Evolutionary conservation across 2,888 invertebrate genomes (phyloP).

Genomic region (Neria commutata): DNA sequence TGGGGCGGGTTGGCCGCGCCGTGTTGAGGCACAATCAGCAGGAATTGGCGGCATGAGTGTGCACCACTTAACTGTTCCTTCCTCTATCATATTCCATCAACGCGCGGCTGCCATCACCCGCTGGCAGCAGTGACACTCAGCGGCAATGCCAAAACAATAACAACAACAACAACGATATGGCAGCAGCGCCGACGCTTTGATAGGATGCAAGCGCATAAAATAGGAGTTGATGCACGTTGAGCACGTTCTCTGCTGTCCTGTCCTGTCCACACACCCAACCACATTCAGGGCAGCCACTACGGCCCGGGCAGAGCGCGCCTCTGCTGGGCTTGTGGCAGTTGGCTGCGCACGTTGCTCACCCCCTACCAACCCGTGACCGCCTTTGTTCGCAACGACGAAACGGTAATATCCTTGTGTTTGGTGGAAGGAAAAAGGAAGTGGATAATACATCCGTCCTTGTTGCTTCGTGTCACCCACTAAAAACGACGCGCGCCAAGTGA

Average conservation of each 20-base stretch:
- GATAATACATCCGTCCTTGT: conserved; percentile 64
- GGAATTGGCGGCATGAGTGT: conserved; percentile 38
- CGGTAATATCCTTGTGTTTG: conserved; percentile 64
- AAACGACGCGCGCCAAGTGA: conserved; percentile 46
- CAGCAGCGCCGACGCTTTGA: too few relatives aligned
- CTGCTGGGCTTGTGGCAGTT: conserved; percentile 8
- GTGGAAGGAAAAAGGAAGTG: conserved; percentile 65
- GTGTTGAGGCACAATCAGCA: conserved; percentile 35
- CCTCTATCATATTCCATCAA: conserved; percentile 36
- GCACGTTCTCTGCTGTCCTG: background rate
- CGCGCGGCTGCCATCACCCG: background rate
- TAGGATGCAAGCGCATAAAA: too few relatives aligned
- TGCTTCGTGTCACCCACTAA: conserved; percentile 63
- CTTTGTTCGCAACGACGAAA: conserved; percentile 56
- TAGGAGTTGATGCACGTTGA: too few relatives aligned
- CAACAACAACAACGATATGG: background rate
- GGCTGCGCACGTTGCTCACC: conserved; percentile 4
- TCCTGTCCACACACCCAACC: background rate
- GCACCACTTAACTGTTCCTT: conserved; percentile 44
- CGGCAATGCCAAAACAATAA: background rate
- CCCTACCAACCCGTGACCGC: background rate
- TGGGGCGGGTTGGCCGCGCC: conserved; percentile 35
- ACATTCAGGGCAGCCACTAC: background rate
- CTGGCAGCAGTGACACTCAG: background rate
- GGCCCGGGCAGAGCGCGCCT: background rate